A percentile compares a stretch with the other conserved stretches of the same genome.
Evolutionary conservation across 2,113 vertebrate genomes (phyloP).

Genomic region (Bettongia penicillata): DNA sequence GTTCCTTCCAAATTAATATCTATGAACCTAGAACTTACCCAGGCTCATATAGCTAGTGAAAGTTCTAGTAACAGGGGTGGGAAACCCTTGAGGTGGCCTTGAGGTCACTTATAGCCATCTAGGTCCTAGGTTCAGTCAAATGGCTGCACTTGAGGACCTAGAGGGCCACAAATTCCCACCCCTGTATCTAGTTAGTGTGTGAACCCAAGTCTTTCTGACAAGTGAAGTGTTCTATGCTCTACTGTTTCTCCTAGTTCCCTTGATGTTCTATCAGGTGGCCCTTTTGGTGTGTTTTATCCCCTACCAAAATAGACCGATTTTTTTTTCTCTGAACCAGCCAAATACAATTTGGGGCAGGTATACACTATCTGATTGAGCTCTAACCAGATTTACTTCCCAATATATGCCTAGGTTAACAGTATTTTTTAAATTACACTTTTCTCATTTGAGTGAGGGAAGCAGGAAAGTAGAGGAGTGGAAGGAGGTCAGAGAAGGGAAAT

Average conservation of each 20-base stretch:
- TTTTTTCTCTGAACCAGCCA: slow-evolving; percentile 74
- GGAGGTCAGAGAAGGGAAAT: slow-evolving; percentile 4
- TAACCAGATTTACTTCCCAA: slow-evolving; percentile 82
- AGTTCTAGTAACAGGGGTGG: no score
- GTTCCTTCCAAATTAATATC: not conserved
- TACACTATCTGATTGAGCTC: slow-evolving; percentile 73
- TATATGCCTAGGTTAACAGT: slow-evolving; percentile 72
- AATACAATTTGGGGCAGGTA: slow-evolving; percentile 79
- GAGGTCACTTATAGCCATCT: no score
- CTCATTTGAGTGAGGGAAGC: not conserved
- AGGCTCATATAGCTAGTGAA: no score
- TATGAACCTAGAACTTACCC: not conserved
- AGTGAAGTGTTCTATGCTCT: not conserved
- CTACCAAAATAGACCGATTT: slow-evolving; percentile 72
- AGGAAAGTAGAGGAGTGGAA: slow-evolving; percentile 19
- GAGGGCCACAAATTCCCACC: no score
- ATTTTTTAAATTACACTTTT: slow-evolving; percentile 84
- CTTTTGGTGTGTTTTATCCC: slow-evolving; percentile 57
- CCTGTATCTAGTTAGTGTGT: not conserved
- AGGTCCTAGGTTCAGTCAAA: no score
- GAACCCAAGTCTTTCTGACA: not conserved
- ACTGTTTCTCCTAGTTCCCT: not conserved
- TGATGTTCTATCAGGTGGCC: slow-evolving; percentile 74
- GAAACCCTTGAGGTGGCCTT: no score
- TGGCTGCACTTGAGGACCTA: no score